Base-by-base conservation (phyloP, 2,888 invertebrate genomes). In the Tachystola acroxantha region DNA sequence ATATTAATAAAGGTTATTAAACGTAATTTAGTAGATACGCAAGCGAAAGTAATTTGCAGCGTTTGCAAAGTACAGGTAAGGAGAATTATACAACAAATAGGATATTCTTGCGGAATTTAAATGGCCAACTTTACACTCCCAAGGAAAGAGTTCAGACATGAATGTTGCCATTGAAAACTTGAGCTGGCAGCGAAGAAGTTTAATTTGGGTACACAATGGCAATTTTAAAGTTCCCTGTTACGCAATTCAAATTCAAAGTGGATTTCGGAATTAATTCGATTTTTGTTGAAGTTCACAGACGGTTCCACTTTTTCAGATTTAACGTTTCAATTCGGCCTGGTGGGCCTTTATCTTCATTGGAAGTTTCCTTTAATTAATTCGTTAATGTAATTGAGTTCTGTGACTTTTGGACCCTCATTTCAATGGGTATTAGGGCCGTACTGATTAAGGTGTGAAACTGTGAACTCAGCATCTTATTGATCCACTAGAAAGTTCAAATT, bases 261-360 rank as follows among this genome's bases (percentile, higher is more conserved):
- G 68, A 73, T 77, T 76, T 27, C 27, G 49, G 64, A 72, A 72
- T 76, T 78, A 74, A 78, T 77, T 76, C 68, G 58, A 72, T 74
- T 75, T 71, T 70, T 69, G 62, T 66, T 54, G 52, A 74, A 77
- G 65, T 76, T 73, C 38, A 53, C 62, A 68, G 73, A 72, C 73
- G 48, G 57, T 42, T 40, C 39, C 46, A 53, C 48, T 62, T 70
- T 66, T 72, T 70, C 63, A 53, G 56, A 62, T 64, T 67, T 57
- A 57, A 59, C 57, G 40, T 64, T 67, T 50, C 38, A 62, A 62
- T 53, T 62, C 50, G 49, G 43, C 52, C 50, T 50, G 46, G 29
- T 24, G 40, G 27, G 35, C 50, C 57, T 64, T 64, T 59, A 54
- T 66, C 64, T 67, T 57, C 57, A 54, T 57, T 53, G 41, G 36